Base-by-base conservation (phyloP, 2,113 vertebrate species). In the Callipepla californica region DNA sequence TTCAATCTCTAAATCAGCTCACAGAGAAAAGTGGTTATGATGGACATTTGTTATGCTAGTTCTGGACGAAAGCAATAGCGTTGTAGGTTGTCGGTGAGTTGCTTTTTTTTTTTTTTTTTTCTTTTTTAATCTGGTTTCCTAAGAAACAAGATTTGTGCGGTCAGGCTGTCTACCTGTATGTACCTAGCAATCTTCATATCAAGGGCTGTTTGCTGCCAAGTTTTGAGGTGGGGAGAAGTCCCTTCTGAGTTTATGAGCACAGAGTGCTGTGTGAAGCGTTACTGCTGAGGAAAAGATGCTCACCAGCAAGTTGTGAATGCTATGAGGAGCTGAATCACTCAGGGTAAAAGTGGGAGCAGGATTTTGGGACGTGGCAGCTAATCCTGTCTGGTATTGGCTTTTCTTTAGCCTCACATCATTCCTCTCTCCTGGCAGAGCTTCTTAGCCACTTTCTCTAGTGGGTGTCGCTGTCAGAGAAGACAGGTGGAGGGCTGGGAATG, bases 61-160 rank as follows among this genome's bases (percentile, higher is more conserved):
- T 91, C 53, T 85, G 68, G 68, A 88, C 73, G 77, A 91, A 92
- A 66, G 61, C 44, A 53, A 42, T 84, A 62, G 70, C 8, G 2
- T 34, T 91, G 65, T 40, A 77, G 16, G 8, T 84, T 95, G 80
- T 84, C 78, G 75, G 66, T 81, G 74, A 34, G 57, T 50, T 81
- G 87, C 34, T 21, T 34, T 21, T 34, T 20, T 42, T 68, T 42
- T 83, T 21, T 21, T 34, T 20, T 34, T 23, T 42, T 68, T 42
- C 4, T 69, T 68, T 79, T 89, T 81, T 8, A 72, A 87, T 85
- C 90, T 74, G 55, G 94, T 95, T 95, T 94, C 93, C 72, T 92
- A 87, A 87, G 92, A 96, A 89, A 94, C 92, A 58, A 82, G 85
- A 32, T 50, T 62, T 80, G 14, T 85, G 40, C 66, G 87, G 20